A percentile compares a stretch with the other conserved stretches of the same genome.
Conservation (phyloP, 2,113 vertebrate genomes). For the Podarcis raffonei region DNA sequence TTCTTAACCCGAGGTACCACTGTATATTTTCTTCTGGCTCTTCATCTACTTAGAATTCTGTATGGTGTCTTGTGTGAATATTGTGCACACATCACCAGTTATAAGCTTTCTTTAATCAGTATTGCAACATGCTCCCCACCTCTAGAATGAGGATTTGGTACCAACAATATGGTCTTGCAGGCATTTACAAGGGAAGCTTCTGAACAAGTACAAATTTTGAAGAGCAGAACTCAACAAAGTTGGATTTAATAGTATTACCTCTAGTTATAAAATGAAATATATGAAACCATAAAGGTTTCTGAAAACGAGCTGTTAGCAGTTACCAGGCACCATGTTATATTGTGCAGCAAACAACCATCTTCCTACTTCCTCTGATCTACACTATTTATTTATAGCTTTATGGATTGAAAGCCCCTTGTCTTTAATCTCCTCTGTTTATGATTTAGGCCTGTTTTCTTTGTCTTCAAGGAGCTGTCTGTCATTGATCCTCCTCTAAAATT, state of each 20-base stretch:
- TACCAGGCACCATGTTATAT: neutral
- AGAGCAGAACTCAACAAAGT: neutral
- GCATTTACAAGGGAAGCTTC: neutral
- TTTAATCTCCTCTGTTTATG: constrained; percentile 18
- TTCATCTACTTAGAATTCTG: neutral
- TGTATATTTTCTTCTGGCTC: neutral
- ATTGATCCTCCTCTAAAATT: constrained; percentile 24
- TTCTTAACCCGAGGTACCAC: too few relatives aligned
- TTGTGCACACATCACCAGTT: neutral
- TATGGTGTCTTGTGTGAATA: neutral
- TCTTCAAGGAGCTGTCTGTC: constrained; percentile 12
- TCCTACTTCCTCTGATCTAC: constrained; percentile 7
- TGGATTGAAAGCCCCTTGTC: neutral
- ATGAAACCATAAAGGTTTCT: neutral
- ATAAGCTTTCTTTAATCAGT: neutral
- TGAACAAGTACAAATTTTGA: neutral
- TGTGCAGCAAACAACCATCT: neutral
- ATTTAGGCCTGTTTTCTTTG: constrained; percentile 18
- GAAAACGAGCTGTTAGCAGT: neutral
- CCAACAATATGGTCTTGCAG: neutral
- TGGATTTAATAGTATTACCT: neutral
- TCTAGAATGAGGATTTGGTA: neutral
- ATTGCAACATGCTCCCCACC: neutral
- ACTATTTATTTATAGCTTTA: constrained; percentile 13
- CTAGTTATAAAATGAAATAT: neutral